Conservation (phyloP, 2,797 vertebrate genomes). For the Eremophila alpestris region DNA sequence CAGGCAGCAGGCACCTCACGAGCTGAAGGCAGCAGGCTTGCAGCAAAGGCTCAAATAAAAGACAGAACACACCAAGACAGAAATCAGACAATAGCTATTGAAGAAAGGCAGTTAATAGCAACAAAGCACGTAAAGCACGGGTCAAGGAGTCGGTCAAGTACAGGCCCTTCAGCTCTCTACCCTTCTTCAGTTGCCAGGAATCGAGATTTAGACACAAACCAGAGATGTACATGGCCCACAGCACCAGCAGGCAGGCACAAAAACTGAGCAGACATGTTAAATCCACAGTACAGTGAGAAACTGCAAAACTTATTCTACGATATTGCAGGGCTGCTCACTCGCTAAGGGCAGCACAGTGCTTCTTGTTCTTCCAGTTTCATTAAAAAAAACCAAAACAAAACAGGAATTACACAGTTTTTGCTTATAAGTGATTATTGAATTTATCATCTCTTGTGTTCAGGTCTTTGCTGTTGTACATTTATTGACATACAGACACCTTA, state of each 20-base stretch:
- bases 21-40: neutral
- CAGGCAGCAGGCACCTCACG: neutral
- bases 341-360: accelerated
- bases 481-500: neutral
- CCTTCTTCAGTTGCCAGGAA: conserved; percentile 44
- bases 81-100: conserved; percentile 59
- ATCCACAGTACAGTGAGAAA: neutral
- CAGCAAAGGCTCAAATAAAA: conserved; percentile 2
- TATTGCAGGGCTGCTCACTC: neutral
- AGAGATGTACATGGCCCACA: neutral
- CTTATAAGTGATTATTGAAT: neutral
- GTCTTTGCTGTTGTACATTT: neutral
- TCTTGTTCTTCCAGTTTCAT: neutral
- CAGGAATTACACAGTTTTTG: neutral
- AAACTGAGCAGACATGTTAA: neutral
- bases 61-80: conserved; percentile 40
- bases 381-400: neutral
- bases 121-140: conserved; percentile 60
- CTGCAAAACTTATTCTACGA: neutral
- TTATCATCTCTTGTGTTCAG: neutral
- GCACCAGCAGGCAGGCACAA: neutral
- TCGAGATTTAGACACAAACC: conserved; percentile 32
- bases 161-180: conserved; percentile 42
- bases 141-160: conserved; percentile 71
- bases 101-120: conserved; percentile 67